phyloP scores from a whole-genome alignment of 2,113 vertebrate species.

The Plectropomus leopardus region DNA sequence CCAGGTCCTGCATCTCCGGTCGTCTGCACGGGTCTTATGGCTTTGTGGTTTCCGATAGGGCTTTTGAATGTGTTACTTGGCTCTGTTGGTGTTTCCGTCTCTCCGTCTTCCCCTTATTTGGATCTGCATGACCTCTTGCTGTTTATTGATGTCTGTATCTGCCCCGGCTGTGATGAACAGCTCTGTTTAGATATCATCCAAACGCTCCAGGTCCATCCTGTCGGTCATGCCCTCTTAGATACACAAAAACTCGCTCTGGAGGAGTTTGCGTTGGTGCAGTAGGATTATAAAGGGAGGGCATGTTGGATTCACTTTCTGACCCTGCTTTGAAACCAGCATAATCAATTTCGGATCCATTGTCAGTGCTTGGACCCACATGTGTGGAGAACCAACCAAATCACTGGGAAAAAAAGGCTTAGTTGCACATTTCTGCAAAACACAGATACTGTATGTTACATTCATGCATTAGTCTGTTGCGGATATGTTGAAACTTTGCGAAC shows the following conservation, averaged over 20 bases:
- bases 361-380: too few species aligned
- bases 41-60: background rate
- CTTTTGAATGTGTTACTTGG: background rate
- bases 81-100: background rate
- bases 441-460: too few species aligned
- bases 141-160: background rate
- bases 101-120: background rate
- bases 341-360: too few species aligned
- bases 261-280: background rate
- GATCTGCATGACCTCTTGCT: conserved; percentile 1
- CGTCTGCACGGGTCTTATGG: background rate
- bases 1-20: background rate
- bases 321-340: too few species aligned
- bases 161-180: background rate
- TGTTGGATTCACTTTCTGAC: background rate
- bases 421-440: too few species aligned
- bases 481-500: too few species aligned
- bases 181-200: conserved; percentile 14
- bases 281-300: background rate
- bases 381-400: too few species aligned
- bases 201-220: background rate
- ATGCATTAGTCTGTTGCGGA: too few species aligned
- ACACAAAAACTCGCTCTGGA: background rate
- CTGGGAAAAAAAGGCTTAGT: too few species aligned
- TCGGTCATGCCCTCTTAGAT: background rate